Evolutionary conservation across 1,140 invertebrate species (phyloP).

Genomic region (Cydia splendana): DNA sequence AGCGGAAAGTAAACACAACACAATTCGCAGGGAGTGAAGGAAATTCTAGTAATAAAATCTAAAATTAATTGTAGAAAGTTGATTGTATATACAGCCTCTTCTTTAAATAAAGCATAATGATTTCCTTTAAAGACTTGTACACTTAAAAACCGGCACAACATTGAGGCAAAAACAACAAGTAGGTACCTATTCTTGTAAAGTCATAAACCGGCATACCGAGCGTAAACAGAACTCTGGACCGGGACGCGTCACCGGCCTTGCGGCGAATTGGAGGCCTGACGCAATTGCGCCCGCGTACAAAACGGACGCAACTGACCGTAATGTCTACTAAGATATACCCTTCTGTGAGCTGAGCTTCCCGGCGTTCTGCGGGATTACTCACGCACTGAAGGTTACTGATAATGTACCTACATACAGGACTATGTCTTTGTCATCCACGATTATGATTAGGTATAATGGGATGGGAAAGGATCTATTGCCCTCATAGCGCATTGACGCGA

Average conservation of each 20-base stretch:
- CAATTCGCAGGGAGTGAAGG: not conserved
- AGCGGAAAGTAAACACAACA: too few species aligned
- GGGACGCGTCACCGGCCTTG: constrained; percentile 52
- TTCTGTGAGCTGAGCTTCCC: constrained; percentile 40
- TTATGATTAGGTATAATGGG: not conserved
- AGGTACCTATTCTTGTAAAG: constrained; percentile 15
- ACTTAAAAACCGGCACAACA: not conserved
- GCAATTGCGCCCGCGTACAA: constrained; percentile 44
- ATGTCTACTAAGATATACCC: not conserved
- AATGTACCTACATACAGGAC: not conserved
- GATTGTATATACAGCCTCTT: too few species aligned
- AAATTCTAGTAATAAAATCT: too few species aligned
- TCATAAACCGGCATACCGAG: constrained; percentile 7
- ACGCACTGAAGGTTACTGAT: constrained; percentile 11
- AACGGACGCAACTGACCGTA: not conserved
- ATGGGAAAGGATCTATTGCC: not conserved
- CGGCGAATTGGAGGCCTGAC: constrained; percentile 51
- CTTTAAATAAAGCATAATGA: too few species aligned
- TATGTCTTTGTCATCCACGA: not conserved
- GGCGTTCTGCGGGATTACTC: constrained; percentile 33
- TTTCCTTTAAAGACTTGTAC: not conserved
- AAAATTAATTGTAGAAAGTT: too few species aligned
- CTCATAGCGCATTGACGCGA: not conserved
- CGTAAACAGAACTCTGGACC: constrained; percentile 4
- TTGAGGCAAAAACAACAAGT: not conserved